These are phyloP conservation scores for Drosophila paranaensis DNA, from an alignment of 2,888 invertebrate species.

Conservation along the genomic window DNA sequence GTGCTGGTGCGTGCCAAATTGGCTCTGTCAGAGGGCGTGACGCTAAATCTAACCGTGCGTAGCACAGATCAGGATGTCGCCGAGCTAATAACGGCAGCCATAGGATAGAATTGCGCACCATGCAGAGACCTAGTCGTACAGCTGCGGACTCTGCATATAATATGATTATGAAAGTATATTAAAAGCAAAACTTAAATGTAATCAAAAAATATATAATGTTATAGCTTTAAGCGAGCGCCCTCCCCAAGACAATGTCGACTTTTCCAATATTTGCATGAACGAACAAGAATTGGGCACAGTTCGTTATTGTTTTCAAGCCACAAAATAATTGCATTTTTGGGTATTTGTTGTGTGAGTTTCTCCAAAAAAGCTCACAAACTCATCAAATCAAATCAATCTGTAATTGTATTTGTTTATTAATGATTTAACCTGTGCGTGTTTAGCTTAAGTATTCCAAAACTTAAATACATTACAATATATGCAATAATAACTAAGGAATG, in stretches of 20 bases:
- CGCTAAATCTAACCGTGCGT: constrained; percentile 96
- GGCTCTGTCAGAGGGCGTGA: constrained; percentile 91
- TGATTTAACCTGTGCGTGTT: constrained; percentile 52
- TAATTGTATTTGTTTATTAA: constrained; percentile 46
- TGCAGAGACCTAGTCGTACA: constrained; percentile 64
- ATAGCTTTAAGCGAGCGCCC: constrained; percentile 59
- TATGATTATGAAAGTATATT: constrained; percentile 45
- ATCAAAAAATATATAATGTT: constrained; percentile 53
- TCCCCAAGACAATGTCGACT: constrained; percentile 29
- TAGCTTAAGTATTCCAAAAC: constrained; percentile 52
- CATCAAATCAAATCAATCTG: constrained; percentile 14
- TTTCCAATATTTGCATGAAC: background rate
- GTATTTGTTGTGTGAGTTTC: constrained; percentile 39
- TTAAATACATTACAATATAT: constrained; percentile 52
- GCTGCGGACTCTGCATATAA: constrained; percentile 66
- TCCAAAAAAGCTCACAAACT: constrained; percentile 5
- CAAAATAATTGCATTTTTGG: constrained; percentile 14
- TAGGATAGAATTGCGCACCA: constrained; percentile 87
- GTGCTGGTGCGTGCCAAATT: constrained; percentile 94
- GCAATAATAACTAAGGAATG: constrained; percentile 39
- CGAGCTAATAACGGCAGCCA: constrained; percentile 93
- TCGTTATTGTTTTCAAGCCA: constrained; percentile 18
- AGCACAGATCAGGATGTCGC: constrained; percentile 94
- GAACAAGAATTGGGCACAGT: background rate
- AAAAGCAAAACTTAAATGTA: constrained; percentile 42